Percentiles rank a stretch among this genome's conserved stretches.
Evolutionary conservation across 2,113 vertebrate genomes (phyloP).

Genomic region (Crotalus tigris): DNA sequence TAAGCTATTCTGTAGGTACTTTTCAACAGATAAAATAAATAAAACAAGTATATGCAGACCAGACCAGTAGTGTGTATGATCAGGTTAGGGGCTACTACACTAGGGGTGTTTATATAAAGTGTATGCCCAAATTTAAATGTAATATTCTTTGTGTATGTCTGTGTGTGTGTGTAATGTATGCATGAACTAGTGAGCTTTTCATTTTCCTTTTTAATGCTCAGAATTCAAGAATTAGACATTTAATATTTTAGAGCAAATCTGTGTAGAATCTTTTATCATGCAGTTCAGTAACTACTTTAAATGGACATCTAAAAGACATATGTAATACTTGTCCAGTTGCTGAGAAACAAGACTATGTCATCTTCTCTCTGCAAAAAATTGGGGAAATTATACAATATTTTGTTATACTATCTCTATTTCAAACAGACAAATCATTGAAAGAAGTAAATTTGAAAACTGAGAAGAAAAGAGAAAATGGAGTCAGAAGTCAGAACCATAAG

Average conservation of each 20-base stretch:
- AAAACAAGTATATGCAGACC: neutral
- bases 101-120: neutral
- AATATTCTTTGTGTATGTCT: neutral
- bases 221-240: neutral
- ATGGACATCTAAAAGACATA: neutral
- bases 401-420: neutral
- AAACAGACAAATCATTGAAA: neutral
- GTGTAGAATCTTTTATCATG: neutral
- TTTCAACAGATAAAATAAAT: neutral
- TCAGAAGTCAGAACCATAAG: neutral
- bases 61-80: neutral
- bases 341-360: neutral
- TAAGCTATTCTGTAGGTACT: slow-evolving; percentile 4
- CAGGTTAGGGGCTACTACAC: neutral
- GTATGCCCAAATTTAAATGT: neutral
- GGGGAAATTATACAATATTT: neutral
- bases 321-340: neutral
- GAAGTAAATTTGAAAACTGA: neutral
- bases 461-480: neutral
- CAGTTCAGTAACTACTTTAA: neutral
- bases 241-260: neutral
- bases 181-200: neutral
- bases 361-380: too few relatives aligned
- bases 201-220: neutral
- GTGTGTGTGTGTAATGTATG: neutral